These are phyloP conservation scores for Oscheius myriophilus DNA, from an alignment of 2,888 invertebrate species.

Conservation along the genomic window DNA sequence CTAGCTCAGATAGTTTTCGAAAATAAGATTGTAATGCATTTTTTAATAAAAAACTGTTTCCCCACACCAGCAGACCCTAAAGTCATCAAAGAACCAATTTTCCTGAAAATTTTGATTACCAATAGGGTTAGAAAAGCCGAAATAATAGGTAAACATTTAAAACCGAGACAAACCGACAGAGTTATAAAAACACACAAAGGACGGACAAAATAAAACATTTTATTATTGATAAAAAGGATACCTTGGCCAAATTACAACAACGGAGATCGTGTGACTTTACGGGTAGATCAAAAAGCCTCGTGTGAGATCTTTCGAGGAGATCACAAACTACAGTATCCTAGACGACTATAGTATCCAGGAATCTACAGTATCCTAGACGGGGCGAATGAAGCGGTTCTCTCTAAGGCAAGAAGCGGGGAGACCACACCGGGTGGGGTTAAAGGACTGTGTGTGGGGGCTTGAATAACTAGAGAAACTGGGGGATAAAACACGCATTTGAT, in stretches of 20 bases:
- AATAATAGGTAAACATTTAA: no score
- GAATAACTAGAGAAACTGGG: not conserved
- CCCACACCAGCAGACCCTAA: no score
- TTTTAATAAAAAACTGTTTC: no score
- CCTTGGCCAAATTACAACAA: conserved; percentile 21
- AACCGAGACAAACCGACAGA: no score
- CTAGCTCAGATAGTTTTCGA: no score
- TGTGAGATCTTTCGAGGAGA: conserved; percentile 12
- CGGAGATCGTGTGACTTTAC: conserved; percentile 18
- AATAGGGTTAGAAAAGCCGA: no score
- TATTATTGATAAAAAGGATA: conserved; percentile 3
- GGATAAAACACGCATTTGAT: conserved; percentile 26
- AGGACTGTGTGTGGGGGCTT: no score
- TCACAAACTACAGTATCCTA: conserved; percentile 8
- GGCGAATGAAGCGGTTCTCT: not conserved
- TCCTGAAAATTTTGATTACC: no score
- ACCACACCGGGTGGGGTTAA: no score
- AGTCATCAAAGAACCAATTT: no score
- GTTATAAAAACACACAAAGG: conserved; percentile 1
- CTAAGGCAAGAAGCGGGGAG: conserved; percentile 24
- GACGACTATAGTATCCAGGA: not conserved
- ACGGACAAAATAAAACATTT: conserved; percentile 18
- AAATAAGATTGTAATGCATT: no score
- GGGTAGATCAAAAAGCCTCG: conserved; percentile 5
- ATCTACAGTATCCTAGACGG: not conserved